Percentiles rank a stretch among this genome's conserved stretches.
Evolutionary conservation across 1,140 invertebrate genomes (phyloP).

Genomic region (Drosophila quadrilineata): DNA sequence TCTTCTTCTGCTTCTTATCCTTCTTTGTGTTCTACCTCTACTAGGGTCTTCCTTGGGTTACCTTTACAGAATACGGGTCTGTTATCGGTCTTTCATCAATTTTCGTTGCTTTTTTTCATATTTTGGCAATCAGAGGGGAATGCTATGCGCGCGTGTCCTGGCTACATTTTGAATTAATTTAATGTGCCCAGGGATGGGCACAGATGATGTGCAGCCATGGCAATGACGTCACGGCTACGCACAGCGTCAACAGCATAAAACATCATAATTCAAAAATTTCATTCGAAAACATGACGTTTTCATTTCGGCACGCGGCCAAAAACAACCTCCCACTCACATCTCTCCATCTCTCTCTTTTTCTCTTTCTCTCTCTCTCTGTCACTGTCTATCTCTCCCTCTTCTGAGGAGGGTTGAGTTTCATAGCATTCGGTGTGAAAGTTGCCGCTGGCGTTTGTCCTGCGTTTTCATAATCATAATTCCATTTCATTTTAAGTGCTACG

Average conservation of each 20-base stretch:
- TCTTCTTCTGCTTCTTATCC: background rate
- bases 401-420: constrained; percentile 29
- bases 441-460: constrained; percentile 44
- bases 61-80: constrained; percentile 44
- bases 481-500: constrained; percentile 67
- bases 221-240: constrained; percentile 34
- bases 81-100: constrained; percentile 69
- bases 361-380: background rate
- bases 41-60: constrained; percentile 20
- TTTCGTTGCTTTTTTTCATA: constrained; percentile 49
- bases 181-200: constrained; percentile 58
- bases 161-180: constrained; percentile 77
- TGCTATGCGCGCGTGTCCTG: constrained; percentile 57
- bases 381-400: background rate
- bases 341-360: background rate
- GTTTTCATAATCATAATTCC: constrained; percentile 68
- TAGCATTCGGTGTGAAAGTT: constrained; percentile 52
- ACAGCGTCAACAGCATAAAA: constrained; percentile 52
- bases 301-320: constrained; percentile 68
- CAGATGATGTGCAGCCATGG: constrained; percentile 75
- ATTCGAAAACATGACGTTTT: constrained; percentile 79
- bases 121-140: constrained; percentile 71
- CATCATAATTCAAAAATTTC: constrained; percentile 78
- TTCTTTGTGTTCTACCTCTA: background rate
- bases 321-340: background rate